Evolutionary conservation across 2,113 vertebrate species (phyloP).

Genomic region (Epinephelus fuscoguttatus): DNA sequence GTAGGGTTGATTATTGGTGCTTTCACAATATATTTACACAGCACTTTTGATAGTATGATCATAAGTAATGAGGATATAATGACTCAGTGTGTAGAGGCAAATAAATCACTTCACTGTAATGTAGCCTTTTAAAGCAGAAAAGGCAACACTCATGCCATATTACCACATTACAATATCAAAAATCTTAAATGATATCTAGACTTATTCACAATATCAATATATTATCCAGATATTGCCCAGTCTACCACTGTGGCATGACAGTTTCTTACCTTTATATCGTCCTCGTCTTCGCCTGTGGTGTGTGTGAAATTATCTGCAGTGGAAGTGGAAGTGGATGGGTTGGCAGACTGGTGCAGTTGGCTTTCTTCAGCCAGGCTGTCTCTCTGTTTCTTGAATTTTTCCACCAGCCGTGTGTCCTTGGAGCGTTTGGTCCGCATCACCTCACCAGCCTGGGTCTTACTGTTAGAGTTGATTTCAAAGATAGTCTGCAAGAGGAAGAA

Average conservation of each 20-base stretch:
- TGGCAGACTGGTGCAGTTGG: slow-evolving; percentile 20
- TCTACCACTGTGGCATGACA: neutral
- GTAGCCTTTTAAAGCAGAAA: no score
- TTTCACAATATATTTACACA: no score
- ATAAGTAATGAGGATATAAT: no score
- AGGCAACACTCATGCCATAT: no score
- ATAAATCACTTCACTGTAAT: no score
- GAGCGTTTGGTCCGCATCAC: slow-evolving; percentile 92
- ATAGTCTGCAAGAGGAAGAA: slow-evolving; percentile 87
- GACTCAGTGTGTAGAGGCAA: no score
- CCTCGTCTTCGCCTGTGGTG: slow-evolving; percentile 50
- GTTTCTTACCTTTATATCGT: slow-evolving; percentile 73
- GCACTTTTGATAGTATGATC: no score
- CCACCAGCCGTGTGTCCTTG: slow-evolving; percentile 83
- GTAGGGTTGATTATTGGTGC: no score
- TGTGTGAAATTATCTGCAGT: neutral
- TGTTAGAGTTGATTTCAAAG: slow-evolving; percentile 95
- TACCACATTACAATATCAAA: no score
- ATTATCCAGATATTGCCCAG: no score
- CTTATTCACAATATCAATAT: no score
- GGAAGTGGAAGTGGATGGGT: neutral
- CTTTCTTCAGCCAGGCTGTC: slow-evolving; percentile 72
- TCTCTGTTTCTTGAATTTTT: slow-evolving; percentile 85
- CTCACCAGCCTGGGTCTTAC: slow-evolving; percentile 87
- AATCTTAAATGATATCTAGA: no score